Evolutionary conservation across 2,797 vertebrate genomes (phyloP), one percentile per base, ranked within the genome.

Genomic region (Smutsia gigantea): DNA sequence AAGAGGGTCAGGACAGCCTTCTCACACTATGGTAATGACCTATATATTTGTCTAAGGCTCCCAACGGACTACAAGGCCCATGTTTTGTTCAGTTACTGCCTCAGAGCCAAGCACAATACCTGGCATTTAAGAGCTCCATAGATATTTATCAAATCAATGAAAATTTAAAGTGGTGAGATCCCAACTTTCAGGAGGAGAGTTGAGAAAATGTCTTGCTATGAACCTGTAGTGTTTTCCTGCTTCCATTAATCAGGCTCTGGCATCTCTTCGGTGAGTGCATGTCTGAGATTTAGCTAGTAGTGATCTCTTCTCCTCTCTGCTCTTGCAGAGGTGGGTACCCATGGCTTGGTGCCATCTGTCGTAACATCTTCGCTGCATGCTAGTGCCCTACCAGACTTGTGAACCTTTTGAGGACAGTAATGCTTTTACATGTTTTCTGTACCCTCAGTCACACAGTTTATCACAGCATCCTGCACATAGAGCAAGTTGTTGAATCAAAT

Each of bases 181-280:
- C 14, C 71, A 72, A 95, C 31, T 77, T 15, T 0, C 39, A 37
- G 37, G 23, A 57, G 75, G 29, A 53, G 19, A 63, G 21, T 46
- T 79, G 78, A 94, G 64, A 93, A 83, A 91, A 75, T 42, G n/a
- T 85, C 81, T 87, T 66, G n/a, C 10, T 6, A 17, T 46, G 72
- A 92, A 93, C 53, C 59, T 66, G 27, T 42, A 72, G 37, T 34
- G 13, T 61, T 69, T 49, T 71, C 21, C 39, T 18, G 23, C 46
- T 95, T 77, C 64, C 81, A 34, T 55, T 7, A 61, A 27, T 31
- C 57, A 7, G 39, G 53, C 29, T 46, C n/a, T 46, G 81, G 77
- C 72, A 83, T 55, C 61, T 84, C 18, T 59, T 4, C 0, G 4
- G 53, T 15, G 7, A 37, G 84, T 59, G 53, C 15, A 3, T 4